A percentile compares a stretch with the other conserved stretches of the same genome.
These are phyloP conservation scores for Rotaria socialis DNA, from an alignment of 2,888 invertebrate species.

Conservation along the genomic window DNA sequence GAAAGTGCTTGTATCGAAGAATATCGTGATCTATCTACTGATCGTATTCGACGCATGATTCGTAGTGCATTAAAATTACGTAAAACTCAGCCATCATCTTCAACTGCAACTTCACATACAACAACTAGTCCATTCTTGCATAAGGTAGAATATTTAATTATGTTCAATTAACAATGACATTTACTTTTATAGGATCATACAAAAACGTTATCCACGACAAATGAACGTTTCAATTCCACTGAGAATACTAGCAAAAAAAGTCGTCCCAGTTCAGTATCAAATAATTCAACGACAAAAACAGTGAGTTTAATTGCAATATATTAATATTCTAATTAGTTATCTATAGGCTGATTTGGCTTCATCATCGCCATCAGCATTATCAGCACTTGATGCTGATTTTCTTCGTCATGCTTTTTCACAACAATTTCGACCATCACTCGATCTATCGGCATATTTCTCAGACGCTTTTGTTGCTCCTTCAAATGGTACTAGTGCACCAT, in stretches of 20 bases:
- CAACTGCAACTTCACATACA: neutral
- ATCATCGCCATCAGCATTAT: neutral
- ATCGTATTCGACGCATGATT: neutral
- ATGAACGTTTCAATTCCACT: neutral
- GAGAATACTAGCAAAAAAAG: neutral
- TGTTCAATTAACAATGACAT: neutral
- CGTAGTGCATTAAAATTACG: neutral
- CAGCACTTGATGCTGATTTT: conserved; percentile 19
- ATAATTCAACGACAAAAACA: neutral
- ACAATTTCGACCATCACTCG: conserved; percentile 19
- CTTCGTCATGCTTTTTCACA: conserved; percentile 19
- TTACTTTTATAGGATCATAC: neutral
- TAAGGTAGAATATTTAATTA: neutral
- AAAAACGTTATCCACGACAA: neutral
- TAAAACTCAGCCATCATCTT: neutral
- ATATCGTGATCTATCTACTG: neutral
- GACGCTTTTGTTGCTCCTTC: neutral
- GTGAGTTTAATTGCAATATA: neutral
- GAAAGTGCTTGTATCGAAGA: neutral
- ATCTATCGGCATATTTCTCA: neutral
- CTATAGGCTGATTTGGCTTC: neutral
- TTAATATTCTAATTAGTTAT: neutral
- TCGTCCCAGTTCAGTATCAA: neutral
- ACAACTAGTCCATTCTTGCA: neutral
- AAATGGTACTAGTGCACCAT: neutral